These are phyloP conservation scores for Ridgeia piscesae DNA, from an alignment of 1,140 invertebrate genomes.

Conservation along the genomic window DNA sequence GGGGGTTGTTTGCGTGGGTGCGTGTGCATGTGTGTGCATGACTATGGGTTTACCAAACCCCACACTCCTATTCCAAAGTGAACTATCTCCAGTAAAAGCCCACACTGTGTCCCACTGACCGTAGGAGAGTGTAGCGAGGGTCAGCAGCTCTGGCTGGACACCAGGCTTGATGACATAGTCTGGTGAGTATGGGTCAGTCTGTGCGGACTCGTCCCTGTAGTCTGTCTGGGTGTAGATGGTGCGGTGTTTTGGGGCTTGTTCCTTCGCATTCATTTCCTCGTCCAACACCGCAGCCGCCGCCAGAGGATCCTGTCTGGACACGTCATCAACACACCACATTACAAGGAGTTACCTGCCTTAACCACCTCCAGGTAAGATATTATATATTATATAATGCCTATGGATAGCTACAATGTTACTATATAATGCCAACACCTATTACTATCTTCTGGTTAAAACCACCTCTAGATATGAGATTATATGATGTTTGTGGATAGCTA, in stretches of 20 bases:
- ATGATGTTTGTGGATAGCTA: too few relatives aligned
- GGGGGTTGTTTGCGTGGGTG: too few relatives aligned
- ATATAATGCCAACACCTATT: too few relatives aligned
- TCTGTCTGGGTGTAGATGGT: conserved; percentile 69
- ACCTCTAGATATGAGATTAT: too few relatives aligned
- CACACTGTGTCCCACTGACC: conserved; percentile 49
- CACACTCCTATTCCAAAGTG: neutral
- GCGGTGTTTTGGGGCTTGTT: conserved; percentile 43
- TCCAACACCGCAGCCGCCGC: conserved; percentile 30
- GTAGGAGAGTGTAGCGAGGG: conserved; percentile 66
- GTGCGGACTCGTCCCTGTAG: conserved; percentile 74
- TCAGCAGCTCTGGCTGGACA: conserved; percentile 66
- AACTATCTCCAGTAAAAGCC: conserved; percentile 36
- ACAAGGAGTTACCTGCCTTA: neutral
- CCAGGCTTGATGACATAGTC: conserved; percentile 63
- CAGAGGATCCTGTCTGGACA: conserved; percentile 48
- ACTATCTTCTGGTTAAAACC: too few relatives aligned
- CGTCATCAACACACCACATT: neutral
- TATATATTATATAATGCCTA: too few relatives aligned
- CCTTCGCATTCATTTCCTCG: conserved; percentile 32
- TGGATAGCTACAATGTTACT: too few relatives aligned
- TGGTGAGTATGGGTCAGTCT: conserved; percentile 77
- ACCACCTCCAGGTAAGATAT: too few relatives aligned
- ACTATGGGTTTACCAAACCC: neutral
- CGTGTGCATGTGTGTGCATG: neutral